Evolutionary conservation across 1,140 invertebrate genomes (phyloP), one percentile per base, ranked within the genome.

Genomic region (Eubasilissa regina): DNA sequence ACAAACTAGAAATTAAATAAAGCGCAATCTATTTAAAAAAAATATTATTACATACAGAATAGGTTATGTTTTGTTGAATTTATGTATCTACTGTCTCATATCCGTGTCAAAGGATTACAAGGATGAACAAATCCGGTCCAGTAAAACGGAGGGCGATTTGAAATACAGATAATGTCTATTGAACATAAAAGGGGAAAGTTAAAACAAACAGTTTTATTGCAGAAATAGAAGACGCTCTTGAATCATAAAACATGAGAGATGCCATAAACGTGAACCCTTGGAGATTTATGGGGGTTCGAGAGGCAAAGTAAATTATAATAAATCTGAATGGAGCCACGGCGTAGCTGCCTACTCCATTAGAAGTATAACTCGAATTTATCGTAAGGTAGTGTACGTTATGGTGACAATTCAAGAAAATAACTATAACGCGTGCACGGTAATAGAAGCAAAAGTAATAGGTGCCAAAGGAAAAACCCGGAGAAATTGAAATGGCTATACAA

Each of bases 231-330:
- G 60, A 35, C 35, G 13, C n/a, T 51, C 60, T 64, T 4, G 60
- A 44, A 64, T 64, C 60, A 64, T 44, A 44, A 64, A 64, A 64
- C 60, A 64, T 64, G 35, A 64, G 60, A 64, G 60, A 12, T 19
- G 19, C 19, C 35, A 44, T 35, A 25, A 64, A 64, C 9, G 60
- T n/a, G 35, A 10, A n/a, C 35, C 60, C 35, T 64, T 25, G 7
- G 25, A 64, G 60, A 64, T 64, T 64, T 64, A 64, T 44, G 60
- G 13, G 60, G 60, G 60, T 64, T 64, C 12, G 60, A 64, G 60
- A 64, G n/a, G 60, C 60, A n/a, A 58, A 64, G 60, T 64, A 64
- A 64, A 64, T 64, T 64, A 44, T 43, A 64, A 64, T 64, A 64
- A 64, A 64, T 64, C 35, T 64, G 60, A 64, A 35, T 35, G 60